Conservation (phyloP, 2,888 invertebrate genomes). For the Agonum fuliginosum region DNA sequence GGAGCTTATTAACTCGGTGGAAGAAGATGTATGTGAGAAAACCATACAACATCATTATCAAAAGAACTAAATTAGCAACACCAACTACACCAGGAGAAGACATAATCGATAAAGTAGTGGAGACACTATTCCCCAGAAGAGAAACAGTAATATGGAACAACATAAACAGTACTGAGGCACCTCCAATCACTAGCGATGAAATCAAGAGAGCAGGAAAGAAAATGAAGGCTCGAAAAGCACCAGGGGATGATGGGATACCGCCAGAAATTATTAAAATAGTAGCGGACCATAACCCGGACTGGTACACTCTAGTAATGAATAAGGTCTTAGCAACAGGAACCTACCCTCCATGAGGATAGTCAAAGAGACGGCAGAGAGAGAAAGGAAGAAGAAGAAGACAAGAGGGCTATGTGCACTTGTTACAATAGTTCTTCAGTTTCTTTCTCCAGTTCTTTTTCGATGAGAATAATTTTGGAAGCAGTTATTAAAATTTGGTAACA, state of each 20-base stretch:
- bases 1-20: not conserved
- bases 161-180: not conserved
- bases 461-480: too few relatives aligned
- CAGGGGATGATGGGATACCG: not conserved
- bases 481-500: too few relatives aligned
- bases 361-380: not conserved
- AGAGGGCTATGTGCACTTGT: not conserved
- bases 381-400: not conserved
- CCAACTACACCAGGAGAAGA: not conserved
- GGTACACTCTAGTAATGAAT: not conserved
- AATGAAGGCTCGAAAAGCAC: not conserved
- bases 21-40: not conserved
- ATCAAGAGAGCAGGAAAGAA: not conserved
- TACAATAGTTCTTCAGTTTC: too few relatives aligned
- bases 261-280: too few relatives aligned
- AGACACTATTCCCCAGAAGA: not conserved
- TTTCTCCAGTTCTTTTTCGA: too few relatives aligned
- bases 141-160: not conserved
- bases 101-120: not conserved
- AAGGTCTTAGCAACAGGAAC: not conserved
- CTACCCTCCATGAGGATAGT: not conserved
- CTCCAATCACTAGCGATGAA: not conserved
- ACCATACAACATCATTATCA: not conserved
- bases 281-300: not conserved
- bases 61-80: not conserved